Evolutionary conservation across 2,888 invertebrate species (phyloP), one percentile per base, ranked within the genome.

Genomic region (Dasysyrphus albostriatus): DNA sequence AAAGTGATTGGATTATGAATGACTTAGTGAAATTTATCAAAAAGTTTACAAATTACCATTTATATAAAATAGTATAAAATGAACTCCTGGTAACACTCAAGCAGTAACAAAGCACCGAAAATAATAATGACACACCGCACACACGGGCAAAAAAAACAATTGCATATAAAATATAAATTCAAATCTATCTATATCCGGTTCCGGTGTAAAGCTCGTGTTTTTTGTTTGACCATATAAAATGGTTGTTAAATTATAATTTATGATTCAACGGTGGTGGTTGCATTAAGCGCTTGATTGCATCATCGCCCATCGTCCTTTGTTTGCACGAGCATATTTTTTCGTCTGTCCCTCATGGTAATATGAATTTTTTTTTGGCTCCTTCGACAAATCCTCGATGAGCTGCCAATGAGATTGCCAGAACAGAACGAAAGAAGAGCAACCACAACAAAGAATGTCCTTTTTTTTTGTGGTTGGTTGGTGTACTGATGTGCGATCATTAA

Each of bases 231-330:
- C n/a, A 6, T 69, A 7, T 54, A 58, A 72, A 77, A 84, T 70
- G 58, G 69, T 69, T 80, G 81, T 72, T 24, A 85, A 85, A 77
- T 81, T 74, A 74, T 81, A 81, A 81, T 81, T 85, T 85, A 81
- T 81, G 73, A 81, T 74, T 73, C 81, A 54, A 54, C 54, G 29
- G 67, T 49, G 54, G 8, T 54, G 73, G 81, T 65, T 85, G 77
- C 77, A 80, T 72, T 47, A 59, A 39, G 67, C 44, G 24, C 44
- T 54, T 72, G 58, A 76, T 80, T 80, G 76, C 84, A 84, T 80
- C 76, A 85, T 81, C 77, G n/a, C 51, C 77, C 81, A 74, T 29
- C 78, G 37, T 73, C 44, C 59, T 59, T 67, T 73, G 59, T 72
- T 29, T 54, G 39, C 73, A 59, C 16, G n/a, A 42, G 32, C 29